phyloP scores from a whole-genome alignment of 2,113 vertebrate species.

The Oreochromis niloticus region DNA sequence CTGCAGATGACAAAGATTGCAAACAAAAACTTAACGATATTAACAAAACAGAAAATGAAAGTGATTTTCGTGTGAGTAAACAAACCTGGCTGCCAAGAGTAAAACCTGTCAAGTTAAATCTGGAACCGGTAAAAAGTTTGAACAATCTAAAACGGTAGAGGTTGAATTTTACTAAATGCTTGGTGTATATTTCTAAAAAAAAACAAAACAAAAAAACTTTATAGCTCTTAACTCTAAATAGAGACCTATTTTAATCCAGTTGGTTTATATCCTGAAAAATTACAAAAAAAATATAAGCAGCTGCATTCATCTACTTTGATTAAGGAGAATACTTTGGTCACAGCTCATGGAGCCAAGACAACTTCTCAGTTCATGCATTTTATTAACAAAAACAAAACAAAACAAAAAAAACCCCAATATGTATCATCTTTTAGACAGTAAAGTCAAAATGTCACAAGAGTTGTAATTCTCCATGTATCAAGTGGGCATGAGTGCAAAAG shows the following conservation, averaged over 20 bases:
- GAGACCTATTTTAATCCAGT: not conserved
- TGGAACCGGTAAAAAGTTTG: not conserved
- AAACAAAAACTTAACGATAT: not conserved
- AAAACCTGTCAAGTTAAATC: not conserved
- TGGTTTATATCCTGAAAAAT: not conserved
- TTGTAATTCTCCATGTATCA: not conserved
- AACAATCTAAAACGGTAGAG: not conserved
- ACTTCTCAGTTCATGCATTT: not conserved
- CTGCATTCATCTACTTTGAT: not conserved
- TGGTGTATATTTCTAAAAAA: not conserved
- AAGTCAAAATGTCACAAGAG: not conserved
- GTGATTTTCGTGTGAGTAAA: not conserved
- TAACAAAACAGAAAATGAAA: not conserved
- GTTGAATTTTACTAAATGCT: not conserved
- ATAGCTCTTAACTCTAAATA: not conserved
- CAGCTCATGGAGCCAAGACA: not conserved
- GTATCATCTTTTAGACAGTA: not conserved
- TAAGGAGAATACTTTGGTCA: not conserved
- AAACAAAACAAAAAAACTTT: not conserved
- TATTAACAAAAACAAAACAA: no score
- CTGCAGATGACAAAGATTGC: not conserved
- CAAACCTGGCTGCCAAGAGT: not conserved
- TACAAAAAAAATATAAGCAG: fast-evolving
- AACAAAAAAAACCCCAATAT: not conserved
- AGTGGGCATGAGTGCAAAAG: not conserved